Base-by-base conservation (phyloP, 2,113 vertebrate species). In the Alligator mississippiensis region DNA sequence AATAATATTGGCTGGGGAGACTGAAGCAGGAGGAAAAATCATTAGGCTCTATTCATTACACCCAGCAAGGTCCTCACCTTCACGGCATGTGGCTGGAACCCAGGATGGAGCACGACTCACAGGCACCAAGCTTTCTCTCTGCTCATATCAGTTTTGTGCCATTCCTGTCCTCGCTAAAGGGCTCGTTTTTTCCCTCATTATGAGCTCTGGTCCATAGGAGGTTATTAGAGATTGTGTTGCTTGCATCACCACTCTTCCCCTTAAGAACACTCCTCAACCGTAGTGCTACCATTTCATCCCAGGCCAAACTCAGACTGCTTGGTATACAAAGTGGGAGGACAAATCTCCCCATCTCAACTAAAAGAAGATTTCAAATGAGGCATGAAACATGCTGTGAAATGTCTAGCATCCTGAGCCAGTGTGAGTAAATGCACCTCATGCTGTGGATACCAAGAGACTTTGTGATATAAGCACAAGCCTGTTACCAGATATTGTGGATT, bases 311-410 rank as follows among this genome's bases (percentile, higher is more conserved):
- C 87, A 88, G 79, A n/a, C 57, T 70, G 2, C 60, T 70, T 68
- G 28, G 54, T 18, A 2, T 30, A 25, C 85, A 79, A 88, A 84
- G 54, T 90, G 84, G 66, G 30, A 93, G 68, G 18, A 89, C 9
- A 0, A 61, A 72, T 63, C 11, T 34, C 10, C 84, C 17, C 6
- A 17, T 70, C 89, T 90, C 77, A 84, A 88, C 91, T 86, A 87
- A 61, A 89, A 68, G 80, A 84, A 62, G 21, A 55, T 92, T 74
- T 60, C 59, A 95, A 96, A 94, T 64, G 83, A 92, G 88, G 83
- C 79, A 84, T 96, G 88, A 94, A 88, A 85, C 58, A 76, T 82
- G 38, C 19, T 96, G 91, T 94, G 90, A 87, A 25, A 96, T 76
- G 30, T 66, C 82, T 88, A 90, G 19, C 30, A 86, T 57, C 47